Conservation (phyloP, 1,140 invertebrate genomes). For the Choristoneura fumiferana region DNA sequence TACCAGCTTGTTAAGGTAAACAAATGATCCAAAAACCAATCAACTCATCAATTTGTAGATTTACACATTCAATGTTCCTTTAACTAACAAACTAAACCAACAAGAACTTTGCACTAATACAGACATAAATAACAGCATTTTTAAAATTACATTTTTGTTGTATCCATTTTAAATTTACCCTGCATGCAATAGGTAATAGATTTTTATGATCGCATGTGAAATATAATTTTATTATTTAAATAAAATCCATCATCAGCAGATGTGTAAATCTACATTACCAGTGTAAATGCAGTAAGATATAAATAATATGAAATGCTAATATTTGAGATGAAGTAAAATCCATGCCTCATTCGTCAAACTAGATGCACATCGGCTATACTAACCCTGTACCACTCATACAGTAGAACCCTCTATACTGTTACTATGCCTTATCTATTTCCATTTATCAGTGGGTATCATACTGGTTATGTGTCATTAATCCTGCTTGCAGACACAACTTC, state of each 20-base stretch:
- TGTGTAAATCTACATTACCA: conserved; percentile 67
- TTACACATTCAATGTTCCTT: conserved; percentile 58
- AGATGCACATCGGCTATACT: conserved; percentile 63
- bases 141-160: conserved; percentile 7
- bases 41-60: conserved; percentile 69
- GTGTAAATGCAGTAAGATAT: conserved; percentile 30
- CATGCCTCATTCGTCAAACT: conserved; percentile 61
- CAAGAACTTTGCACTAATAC: neutral
- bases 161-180: conserved; percentile 11
- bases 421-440: conserved; percentile 8
- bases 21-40: conserved; percentile 60
- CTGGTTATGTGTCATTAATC: no score
- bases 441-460: no score
- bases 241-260: conserved; percentile 33
- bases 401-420: conserved; percentile 48
- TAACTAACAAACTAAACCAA: conserved; percentile 1
- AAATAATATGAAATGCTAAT: conserved; percentile 40
- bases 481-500: neutral
- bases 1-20: conserved; percentile 81
- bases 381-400: conserved; percentile 39
- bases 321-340: conserved; percentile 37
- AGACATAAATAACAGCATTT: neutral
- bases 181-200: conserved; percentile 21
- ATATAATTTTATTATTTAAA: conserved; percentile 1
- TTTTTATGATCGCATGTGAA: neutral